A percentile compares a stretch with the other conserved stretches of the same genome.
Evolutionary conservation across 2,113 vertebrate species (phyloP).

Genomic region (Ceyx melanurus): DNA sequence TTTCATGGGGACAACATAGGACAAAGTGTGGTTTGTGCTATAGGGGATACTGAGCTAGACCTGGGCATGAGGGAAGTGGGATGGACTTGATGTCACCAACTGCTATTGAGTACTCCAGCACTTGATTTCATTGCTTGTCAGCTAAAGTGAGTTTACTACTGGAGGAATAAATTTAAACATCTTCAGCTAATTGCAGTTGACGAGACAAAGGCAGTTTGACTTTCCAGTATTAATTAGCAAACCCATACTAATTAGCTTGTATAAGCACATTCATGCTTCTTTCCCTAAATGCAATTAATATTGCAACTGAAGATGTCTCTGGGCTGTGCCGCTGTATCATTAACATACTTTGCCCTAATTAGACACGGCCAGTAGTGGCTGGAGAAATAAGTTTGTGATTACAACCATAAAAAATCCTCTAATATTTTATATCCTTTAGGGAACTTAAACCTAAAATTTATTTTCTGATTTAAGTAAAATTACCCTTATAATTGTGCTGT

Average conservation of each 20-base stretch:
- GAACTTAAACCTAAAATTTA: slow-evolving; percentile 40
- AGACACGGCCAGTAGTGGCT: slow-evolving; percentile 60
- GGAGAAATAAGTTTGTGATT: slow-evolving; percentile 66
- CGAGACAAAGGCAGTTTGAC: slow-evolving; percentile 76
- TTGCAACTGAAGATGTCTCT: slow-evolving; percentile 56
- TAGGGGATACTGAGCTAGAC: background rate
- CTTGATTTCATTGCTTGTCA: background rate
- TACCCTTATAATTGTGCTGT: background rate
- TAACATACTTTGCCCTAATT: slow-evolving; percentile 73
- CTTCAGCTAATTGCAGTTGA: slow-evolving; percentile 73
- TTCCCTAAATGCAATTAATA: slow-evolving; percentile 75
- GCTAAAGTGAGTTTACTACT: slow-evolving; percentile 1
- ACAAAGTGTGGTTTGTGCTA: background rate
- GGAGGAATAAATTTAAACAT: slow-evolving; percentile 23
- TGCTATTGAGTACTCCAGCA: background rate
- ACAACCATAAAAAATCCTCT: slow-evolving; percentile 53
- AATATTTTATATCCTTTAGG: slow-evolving; percentile 57
- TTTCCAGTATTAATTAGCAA: slow-evolving; percentile 80
- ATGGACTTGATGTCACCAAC: background rate
- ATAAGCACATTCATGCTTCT: slow-evolving; percentile 70
- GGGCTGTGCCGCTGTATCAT: slow-evolving; percentile 49
- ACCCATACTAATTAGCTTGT: slow-evolving; percentile 75
- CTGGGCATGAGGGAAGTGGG: background rate
- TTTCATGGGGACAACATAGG: background rate
- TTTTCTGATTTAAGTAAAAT: slow-evolving; percentile 64